Base-by-base conservation (phyloP, 1,140 invertebrate genomes). In the Meloidogyne chitwoodi region DNA sequence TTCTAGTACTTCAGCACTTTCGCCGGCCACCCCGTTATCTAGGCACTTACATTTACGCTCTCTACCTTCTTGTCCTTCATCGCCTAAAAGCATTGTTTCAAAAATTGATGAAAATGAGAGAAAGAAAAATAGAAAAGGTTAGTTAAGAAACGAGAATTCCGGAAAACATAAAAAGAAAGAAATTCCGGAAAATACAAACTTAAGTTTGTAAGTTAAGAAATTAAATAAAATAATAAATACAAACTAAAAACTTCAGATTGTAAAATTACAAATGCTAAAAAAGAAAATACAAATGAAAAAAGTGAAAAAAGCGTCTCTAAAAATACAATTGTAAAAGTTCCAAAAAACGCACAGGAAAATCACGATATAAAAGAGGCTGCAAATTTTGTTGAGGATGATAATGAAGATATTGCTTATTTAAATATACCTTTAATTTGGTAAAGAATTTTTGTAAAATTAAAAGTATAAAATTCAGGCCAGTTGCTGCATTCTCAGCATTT, bases 331-430 rank as follows among this genome's bases (percentile, higher is more conserved):
- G 19, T 82, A 19, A 82, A 82, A 70, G 68, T 80, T 16, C 81
- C 81, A 44, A 73, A 14, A 27, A 69, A 72, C 65, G 77, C 74
- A 56, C n/a, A 65, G 16, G 81, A 83, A 64, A 74, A 85, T 22
- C 62, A 65, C n/a, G 69, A 31, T 8, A 63, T 83, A 26, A 86
- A 83, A 76, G 78, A 77, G 31, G 80, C 78, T 16, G 29, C 38
- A n/a, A 44, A 72, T n/a, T 82, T 80, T 68, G 81, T 85, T n/a
- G 82, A 83, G 63, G 82, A 83, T 31, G 82, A 83, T 68, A 83
- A 83, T 74, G 84, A 85, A 65, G 82, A 83, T 74, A 83, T 83
- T 66, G 82, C 83, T 24, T 83, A 83, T 75, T 63, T 83, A 1
- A 83, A 83, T 65, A 82, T 83, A 22, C 68, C 72, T 29, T 38